phyloP scores from a whole-genome alignment of 2,113 vertebrate species.

The Hystrix cristata region DNA sequence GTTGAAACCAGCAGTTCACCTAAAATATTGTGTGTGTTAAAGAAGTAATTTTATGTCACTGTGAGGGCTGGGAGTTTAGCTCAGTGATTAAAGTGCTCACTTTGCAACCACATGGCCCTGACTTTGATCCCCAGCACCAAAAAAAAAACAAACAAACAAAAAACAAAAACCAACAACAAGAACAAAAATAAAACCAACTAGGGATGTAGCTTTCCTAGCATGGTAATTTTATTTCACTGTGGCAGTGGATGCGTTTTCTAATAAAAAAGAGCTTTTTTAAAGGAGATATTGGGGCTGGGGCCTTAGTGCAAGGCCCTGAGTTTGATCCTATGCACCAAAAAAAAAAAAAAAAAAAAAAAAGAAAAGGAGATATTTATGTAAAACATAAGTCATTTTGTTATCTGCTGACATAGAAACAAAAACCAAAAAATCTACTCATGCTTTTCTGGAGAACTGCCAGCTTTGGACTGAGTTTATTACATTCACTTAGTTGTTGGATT shows the following conservation, averaged over 20 bases:
- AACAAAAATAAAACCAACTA: no score
- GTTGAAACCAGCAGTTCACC: neutral
- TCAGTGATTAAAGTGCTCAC: no score
- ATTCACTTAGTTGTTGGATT: conserved; percentile 51
- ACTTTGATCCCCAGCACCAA: no score
- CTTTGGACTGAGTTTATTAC: conserved; percentile 21
- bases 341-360: no score
- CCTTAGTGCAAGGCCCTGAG: no score
- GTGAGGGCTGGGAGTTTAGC: neutral
- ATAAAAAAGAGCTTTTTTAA: neutral
- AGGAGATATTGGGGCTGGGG: no score
- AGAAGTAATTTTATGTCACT: conserved; percentile 61
- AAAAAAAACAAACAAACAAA: no score
- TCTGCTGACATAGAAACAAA: conserved; percentile 69
- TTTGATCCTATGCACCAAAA: no score
- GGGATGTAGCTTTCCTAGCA: no score
- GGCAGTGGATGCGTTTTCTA: neutral
- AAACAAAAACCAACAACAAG: no score
- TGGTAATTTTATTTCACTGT: no score
- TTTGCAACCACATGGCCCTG: no score
- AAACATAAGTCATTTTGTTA: conserved; percentile 65
- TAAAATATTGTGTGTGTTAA: neutral
- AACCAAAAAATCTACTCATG: conserved; percentile 38
- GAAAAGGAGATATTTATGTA: conserved; percentile 8
- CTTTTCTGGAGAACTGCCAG: conserved; percentile 54